Base-by-base conservation (phyloP, 2,113 vertebrate species). In the Osmerus mordax region DNA sequence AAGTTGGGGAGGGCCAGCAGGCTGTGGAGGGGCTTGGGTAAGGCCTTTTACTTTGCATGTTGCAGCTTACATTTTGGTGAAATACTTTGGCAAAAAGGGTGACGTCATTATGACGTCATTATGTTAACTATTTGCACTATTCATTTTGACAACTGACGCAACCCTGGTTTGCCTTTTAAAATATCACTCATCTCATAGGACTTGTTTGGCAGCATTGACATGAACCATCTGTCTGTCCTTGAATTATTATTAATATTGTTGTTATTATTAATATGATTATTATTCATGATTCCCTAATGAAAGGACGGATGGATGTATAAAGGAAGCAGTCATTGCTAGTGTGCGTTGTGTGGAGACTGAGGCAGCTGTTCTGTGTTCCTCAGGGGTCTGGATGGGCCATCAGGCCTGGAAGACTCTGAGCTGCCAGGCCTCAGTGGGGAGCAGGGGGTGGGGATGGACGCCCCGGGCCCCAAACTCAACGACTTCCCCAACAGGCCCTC, bases 11-110 rank as follows among this genome's bases (percentile, higher is more conserved):
- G 47, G 90, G 89, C 79, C 97, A 94, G 80, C 95, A 95, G 71
- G 92, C 95, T 71, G 90, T 86, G 72, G 96, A 98, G 72, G 93
- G 93, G 80, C 87, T 94, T 80, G 93, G 93, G 97, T 99, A 96
- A 93, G 92, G 2, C 54, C 14, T 36, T 60, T 53, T 15, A 19
- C 6, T 75, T 70, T 67, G 4, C 56, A 12, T 73, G 66, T 60
- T 0, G 1, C 19, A 25, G 3, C 54, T 64, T 56, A 51, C 1
- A 18, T 28, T 1, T 18, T 18, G 4, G 23, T 59, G 51, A 28
- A 19, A 23, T 13, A 9, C 16, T 47, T 47, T 36, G 32, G 3
- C 7, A 7, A 36, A 6, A 36, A 36, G 32, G 32, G 32, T 36
- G 32, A 36, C 32, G 32, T 36, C 32, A 36, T 36, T 6, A 7